These are phyloP conservation scores for Sebastes hubbsi DNA, from an alignment of 2,797 vertebrate genomes.

Conservation along the genomic window DNA sequence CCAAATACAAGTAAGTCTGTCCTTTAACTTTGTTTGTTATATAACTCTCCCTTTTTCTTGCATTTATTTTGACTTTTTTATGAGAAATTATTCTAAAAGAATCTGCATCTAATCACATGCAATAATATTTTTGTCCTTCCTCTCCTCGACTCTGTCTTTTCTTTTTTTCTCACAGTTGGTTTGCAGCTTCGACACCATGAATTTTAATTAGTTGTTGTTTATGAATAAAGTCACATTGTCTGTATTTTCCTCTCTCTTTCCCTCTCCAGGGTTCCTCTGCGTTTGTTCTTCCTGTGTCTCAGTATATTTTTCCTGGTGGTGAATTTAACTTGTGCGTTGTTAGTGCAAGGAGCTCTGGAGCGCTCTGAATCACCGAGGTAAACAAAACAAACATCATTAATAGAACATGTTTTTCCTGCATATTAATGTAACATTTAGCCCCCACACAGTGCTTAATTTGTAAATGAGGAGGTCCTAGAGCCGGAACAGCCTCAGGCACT, in stretches of 20 bases:
- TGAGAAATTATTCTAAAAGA: background rate
- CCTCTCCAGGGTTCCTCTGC: conserved; percentile 85
- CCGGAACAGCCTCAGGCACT: no score
- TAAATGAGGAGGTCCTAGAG: no score
- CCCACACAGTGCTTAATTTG: no score
- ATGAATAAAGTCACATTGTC: background rate
- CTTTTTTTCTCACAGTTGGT: background rate
- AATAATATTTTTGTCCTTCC: background rate
- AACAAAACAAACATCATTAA: background rate
- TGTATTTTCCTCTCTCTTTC: background rate
- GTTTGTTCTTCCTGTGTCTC: conserved; percentile 87
- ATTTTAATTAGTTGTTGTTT: conserved; percentile 24
- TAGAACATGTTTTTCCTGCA: background rate
- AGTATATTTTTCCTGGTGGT: conserved; percentile 91
- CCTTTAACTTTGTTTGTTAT: background rate
- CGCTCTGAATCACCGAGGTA: conserved; percentile 68
- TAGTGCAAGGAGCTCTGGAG: conserved; percentile 85
- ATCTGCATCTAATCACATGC: background rate
- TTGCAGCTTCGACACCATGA: background rate
- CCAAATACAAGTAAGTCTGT: conserved; percentile 93
- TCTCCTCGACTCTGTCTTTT: background rate
- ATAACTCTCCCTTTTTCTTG: no score
- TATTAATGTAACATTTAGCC: background rate
- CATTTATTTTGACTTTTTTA: background rate
- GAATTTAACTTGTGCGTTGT: conserved; percentile 91